Base-by-base conservation (phyloP, 2,797 vertebrate species). In the Hemibagrus guttatus region DNA sequence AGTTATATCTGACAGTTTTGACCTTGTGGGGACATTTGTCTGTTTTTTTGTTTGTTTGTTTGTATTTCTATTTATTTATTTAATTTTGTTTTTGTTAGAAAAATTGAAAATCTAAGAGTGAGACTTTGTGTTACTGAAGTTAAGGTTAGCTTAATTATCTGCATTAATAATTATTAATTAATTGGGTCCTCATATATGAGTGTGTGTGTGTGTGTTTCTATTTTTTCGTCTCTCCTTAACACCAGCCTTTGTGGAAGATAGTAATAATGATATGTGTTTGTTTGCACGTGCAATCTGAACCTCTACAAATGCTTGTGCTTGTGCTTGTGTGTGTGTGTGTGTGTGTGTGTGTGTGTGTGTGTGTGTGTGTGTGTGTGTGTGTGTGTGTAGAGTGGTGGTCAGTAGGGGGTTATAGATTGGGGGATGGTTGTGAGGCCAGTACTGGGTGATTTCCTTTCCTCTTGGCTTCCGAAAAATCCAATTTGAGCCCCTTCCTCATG, bases 391-490 rank as follows among this genome's bases (percentile, higher is more conserved):
- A 19, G 39, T 49, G 26, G 61, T 84, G 81, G 86, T 88, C 80
- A 86, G 56, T 31, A 74, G 39, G 46, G 79, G 85, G 59, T 86
- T 83, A 66, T 79, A 54, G 68, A 52, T 83, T 64, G 84, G 68
- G 13, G 46, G 71, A 28, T 52, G 78, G 35, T 69, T 49, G 69
- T 69, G 49, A 49, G 71, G 69, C 78, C 76, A 71, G 74, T 63
- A 80, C 86, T 83, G 87, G 83, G 87, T 84, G 85, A 90, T 89
- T 90, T 90, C 89, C 87, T 69, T 87, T 84, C 72, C 83, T 84
- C 75, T 88, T 83, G 88, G 83, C 83, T 86, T 88, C 66, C 46
- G 79, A 90, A 88, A 90, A 92, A 92, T 89, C 89, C 88, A 89
- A 90, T 89, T 89, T 89, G 68, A 91, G 84, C 75, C 75, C 84